Base-by-base conservation (phyloP, 2,797 vertebrate species). In the Eurystomus glaucurus region DNA sequence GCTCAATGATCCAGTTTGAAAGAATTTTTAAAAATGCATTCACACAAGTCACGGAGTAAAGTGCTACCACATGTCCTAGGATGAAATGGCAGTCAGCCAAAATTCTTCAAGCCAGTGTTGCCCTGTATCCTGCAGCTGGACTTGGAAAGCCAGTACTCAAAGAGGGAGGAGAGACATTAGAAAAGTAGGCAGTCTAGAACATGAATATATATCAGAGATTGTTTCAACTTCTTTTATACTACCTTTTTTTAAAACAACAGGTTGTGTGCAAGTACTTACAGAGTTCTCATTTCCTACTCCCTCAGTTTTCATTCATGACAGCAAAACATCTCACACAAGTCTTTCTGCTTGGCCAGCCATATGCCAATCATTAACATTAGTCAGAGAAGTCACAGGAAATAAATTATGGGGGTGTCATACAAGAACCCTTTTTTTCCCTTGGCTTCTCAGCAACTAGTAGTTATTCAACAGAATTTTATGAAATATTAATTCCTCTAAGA, bases 211-310 rank as follows among this genome's bases (percentile, higher is more conserved):
- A 39, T 21, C 20, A 31, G 46, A 54, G 12, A 41, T 5, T 19
- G 23, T 54, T 78, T 50, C 55, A 54, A 33, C 18, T 86, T 77
- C 11, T 51, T 55, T 61, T 50, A 37, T 8, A 37, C 5, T 25
- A 41, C 18, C 15, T 26, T 37, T 54, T 55, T 50, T 43, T 10
- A 55, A 39, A 4, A 61, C 21, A 37, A 58, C 50, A 50, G 8
- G 16, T 22, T 57, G 26, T 25, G 66, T 52, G 20, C 29, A 62
- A 64, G 28, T 61, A 46, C 10, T 55, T 54, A 29, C 0, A 0
- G 46, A 52, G 28, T 62, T 51, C 37, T 58, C 0, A 1, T 23
- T 75, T 89, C 50, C 37, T 70, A 17, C 25, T 51, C 20, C 10
- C 37, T n/a, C 19, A 37, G 39, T 70, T 76, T 70, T 60, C 19